These are phyloP conservation scores for Idaea straminata DNA, from an alignment of 2,888 invertebrate species.

Conservation along the genomic window DNA sequence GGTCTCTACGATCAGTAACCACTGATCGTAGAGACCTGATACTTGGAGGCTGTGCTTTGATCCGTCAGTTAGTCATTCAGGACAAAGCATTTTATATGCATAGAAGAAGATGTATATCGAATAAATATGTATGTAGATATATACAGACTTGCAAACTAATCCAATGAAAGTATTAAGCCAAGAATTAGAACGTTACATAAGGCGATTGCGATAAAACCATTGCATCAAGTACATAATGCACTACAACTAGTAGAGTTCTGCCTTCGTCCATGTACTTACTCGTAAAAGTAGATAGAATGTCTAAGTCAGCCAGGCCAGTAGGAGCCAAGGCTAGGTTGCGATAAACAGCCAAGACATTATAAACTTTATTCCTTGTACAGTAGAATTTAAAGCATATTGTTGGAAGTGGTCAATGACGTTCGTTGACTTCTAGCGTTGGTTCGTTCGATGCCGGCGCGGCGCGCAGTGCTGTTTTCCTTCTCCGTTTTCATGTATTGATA, in stretches of 20 bases:
- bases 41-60: too few relatives aligned
- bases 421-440: constrained; percentile 77
- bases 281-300: constrained; percentile 81
- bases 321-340: constrained; percentile 77
- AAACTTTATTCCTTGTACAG: constrained; percentile 37
- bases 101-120: too few relatives aligned
- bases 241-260: constrained; percentile 49
- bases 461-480: constrained; percentile 78
- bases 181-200: constrained; percentile 60
- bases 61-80: too few relatives aligned
- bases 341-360: constrained; percentile 36
- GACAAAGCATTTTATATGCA: too few relatives aligned
- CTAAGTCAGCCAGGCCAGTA: constrained; percentile 80
- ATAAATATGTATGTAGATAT: too few relatives aligned
- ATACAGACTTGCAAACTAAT: constrained; percentile 30
- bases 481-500: constrained; percentile 77
- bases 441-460: constrained; percentile 70
- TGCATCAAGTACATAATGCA: constrained; percentile 55
- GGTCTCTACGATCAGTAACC: too few relatives aligned
- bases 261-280: constrained; percentile 51
- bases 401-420: constrained; percentile 71
- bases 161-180: constrained; percentile 51
- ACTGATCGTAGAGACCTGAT: too few relatives aligned
- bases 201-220: constrained; percentile 51
- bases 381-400: constrained; percentile 43